These are phyloP conservation scores for Rhinichthys osculus DNA, from an alignment of 2,797 vertebrate genomes.

Conservation along the genomic window DNA sequence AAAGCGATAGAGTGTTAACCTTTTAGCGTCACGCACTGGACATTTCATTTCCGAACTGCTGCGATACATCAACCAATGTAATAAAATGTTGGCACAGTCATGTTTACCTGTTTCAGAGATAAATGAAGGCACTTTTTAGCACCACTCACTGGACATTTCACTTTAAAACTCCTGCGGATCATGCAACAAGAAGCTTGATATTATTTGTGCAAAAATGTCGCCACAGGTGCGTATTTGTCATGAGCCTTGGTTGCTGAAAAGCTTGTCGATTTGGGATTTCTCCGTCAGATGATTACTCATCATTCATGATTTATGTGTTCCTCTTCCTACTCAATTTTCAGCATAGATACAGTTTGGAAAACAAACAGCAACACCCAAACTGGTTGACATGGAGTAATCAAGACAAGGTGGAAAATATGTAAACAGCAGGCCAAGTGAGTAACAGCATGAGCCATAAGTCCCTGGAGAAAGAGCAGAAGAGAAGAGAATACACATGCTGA, in stretches of 20 bases:
- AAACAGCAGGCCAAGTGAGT: conserved; percentile 67
- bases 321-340: conserved; percentile 35
- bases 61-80: neutral
- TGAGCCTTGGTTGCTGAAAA: neutral
- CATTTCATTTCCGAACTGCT: neutral
- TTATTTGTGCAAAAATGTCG: neutral
- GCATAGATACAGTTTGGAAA: conserved; percentile 74
- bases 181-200: neutral
- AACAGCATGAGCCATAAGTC: conserved; percentile 55
- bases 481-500: conserved; percentile 30
- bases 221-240: neutral
- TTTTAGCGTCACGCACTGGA: neutral
- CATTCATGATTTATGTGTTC: conserved; percentile 41
- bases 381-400: conserved; percentile 74
- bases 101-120: neutral
- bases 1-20: neutral
- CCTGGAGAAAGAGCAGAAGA: conserved; percentile 45
- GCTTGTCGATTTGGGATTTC: neutral
- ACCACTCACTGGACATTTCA: neutral
- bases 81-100: neutral
- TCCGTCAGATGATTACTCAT: conserved; percentile 19
- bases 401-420: conserved; percentile 74
- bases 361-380: conserved; percentile 78
- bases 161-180: neutral
- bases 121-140: neutral